Percentiles rank a stretch among this genome's conserved stretches.
These are phyloP conservation scores for Sepioteuthis lessoniana DNA, from an alignment of 2,888 invertebrate species.

Conservation along the genomic window DNA sequence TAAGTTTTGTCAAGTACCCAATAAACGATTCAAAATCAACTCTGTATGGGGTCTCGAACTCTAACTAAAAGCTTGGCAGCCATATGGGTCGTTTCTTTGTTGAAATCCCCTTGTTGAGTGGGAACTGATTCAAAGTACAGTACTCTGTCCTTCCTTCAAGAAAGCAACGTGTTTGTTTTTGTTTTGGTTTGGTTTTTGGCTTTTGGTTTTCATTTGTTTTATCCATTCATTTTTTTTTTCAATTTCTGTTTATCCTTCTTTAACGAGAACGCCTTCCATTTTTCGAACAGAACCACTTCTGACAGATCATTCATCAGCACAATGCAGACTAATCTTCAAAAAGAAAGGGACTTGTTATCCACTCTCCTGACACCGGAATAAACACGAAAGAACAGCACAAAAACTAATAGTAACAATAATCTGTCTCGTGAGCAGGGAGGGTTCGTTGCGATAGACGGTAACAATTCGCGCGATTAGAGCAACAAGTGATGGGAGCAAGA, in stretches of 20 bases:
- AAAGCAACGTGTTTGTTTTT: not conserved
- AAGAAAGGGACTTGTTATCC: not conserved
- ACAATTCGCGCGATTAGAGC: not conserved
- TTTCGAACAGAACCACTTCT: not conserved
- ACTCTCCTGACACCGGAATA: not conserved
- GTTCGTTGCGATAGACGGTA: not conserved
- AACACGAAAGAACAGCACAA: not conserved
- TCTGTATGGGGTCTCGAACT: not conserved
- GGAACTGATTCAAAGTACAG: not conserved
- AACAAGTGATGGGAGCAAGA: not conserved
- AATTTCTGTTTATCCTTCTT: not conserved
- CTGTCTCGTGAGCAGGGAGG: not conserved
- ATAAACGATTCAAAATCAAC: too few relatives aligned
- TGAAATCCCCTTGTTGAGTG: not conserved
- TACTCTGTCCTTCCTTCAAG: not conserved
- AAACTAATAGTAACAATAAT: not conserved
- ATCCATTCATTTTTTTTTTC: not conserved
- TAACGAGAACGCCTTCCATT: not conserved
- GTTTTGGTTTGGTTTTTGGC: too few relatives aligned
- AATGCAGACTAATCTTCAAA: not conserved
- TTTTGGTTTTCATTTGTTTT: not conserved
- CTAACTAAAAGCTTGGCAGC: not conserved
- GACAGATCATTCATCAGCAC: not conserved
- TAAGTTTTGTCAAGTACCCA: too few relatives aligned
- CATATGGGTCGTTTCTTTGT: not conserved